These are phyloP conservation scores for Drosophila rufa DNA, from an alignment of 1,140 invertebrate species.

Conservation along the genomic window DNA sequence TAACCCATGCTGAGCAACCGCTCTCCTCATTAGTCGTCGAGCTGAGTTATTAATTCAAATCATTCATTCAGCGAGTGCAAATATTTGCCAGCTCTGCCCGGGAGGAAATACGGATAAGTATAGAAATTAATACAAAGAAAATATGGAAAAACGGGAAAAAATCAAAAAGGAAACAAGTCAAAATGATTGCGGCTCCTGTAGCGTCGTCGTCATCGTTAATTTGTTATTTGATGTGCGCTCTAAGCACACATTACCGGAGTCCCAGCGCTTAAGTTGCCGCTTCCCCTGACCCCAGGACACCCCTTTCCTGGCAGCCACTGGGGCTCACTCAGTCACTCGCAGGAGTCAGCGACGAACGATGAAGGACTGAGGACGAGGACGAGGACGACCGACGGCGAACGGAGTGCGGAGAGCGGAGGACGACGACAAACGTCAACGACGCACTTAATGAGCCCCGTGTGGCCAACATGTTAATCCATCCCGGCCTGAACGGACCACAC, in stretches of 20 bases:
- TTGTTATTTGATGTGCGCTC: slow-evolving; percentile 71
- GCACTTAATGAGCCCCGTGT: slow-evolving; percentile 77
- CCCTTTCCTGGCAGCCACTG: slow-evolving; percentile 32
- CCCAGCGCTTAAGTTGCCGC: slow-evolving; percentile 21
- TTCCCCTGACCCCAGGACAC: background rate
- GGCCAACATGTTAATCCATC: slow-evolving; percentile 78
- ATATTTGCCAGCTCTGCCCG: slow-evolving; percentile 42
- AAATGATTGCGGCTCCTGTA: slow-evolving; percentile 56
- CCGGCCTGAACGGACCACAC: slow-evolving; percentile 42
- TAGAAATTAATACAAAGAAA: background rate
- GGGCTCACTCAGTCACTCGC: slow-evolving; percentile 63
- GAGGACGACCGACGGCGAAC: slow-evolving; percentile 21
- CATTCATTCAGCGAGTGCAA: slow-evolving; percentile 51
- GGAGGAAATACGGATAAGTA: background rate
- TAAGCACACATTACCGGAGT: slow-evolving; percentile 52
- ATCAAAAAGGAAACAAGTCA: slow-evolving; percentile 49
- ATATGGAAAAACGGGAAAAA: slow-evolving; percentile 19
- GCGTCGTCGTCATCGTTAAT: slow-evolving; percentile 63
- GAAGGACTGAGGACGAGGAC: slow-evolving; percentile 17
- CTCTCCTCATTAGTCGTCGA: slow-evolving; percentile 46
- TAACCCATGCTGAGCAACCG: slow-evolving; percentile 16
- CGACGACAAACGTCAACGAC: slow-evolving; percentile 58
- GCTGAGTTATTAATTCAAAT: slow-evolving; percentile 49
- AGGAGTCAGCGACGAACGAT: slow-evolving; percentile 26
- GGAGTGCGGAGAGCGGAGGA: slow-evolving; percentile 6